phyloP scores from a whole-genome alignment of 92 coral and sea anemone genomes.

The Zoanthus sociatus region DNA sequence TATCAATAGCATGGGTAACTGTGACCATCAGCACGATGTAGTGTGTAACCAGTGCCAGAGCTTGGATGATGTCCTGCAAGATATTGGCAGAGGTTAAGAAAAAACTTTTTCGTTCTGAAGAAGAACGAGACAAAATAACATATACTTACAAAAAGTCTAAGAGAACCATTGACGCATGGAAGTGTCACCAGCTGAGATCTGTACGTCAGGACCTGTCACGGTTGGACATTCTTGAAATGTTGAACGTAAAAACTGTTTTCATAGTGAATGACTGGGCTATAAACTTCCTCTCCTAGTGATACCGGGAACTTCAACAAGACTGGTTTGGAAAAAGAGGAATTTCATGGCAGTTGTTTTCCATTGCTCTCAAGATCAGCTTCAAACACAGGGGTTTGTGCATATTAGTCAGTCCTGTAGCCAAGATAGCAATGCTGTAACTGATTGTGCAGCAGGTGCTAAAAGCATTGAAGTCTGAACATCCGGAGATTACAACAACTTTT shows the following conservation, averaged over 20 bases:
- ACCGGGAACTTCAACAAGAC: neutral
- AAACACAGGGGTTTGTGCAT: neutral
- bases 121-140: neutral
- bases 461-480: slow-evolving; percentile 35
- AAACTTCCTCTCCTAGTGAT: neutral
- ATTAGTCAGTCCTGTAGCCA: neutral
- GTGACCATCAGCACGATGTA: neutral
- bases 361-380: neutral
- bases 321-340: slow-evolving; percentile 4
- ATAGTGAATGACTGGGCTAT: neutral
- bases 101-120: neutral
- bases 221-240: neutral
- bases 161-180: neutral
- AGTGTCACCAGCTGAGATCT: neutral
- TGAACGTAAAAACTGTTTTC: neutral
- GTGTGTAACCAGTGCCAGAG: slow-evolving; percentile 1
- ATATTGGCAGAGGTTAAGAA: neutral
- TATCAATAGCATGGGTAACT: neutral
- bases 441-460: neutral
- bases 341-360: neutral
- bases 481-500: slow-evolving; percentile 29
- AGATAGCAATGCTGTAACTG: neutral
- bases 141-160: neutral
- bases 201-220: neutral
- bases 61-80: neutral